Conservation (phyloP, 2,888 invertebrate genomes). For the Napeogenes sylphis region DNA sequence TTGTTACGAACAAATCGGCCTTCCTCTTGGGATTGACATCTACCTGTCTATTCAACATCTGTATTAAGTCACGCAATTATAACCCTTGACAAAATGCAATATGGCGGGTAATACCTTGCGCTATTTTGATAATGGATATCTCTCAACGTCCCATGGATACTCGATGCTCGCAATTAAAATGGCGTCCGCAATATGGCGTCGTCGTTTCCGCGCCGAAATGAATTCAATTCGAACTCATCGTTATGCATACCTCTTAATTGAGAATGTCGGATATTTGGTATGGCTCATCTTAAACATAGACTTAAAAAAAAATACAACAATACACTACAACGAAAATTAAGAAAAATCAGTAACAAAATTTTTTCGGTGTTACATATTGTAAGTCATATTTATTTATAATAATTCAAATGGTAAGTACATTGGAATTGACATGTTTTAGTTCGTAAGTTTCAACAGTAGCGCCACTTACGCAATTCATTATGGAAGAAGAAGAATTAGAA, state of each 20-base stretch:
- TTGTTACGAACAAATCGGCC: slow-evolving; percentile 26
- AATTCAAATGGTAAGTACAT: too few relatives aligned
- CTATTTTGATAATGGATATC: slow-evolving; percentile 19
- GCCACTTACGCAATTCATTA: too few relatives aligned
- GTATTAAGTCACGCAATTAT: slow-evolving; percentile 13
- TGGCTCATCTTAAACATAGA: neutral
- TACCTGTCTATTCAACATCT: slow-evolving; percentile 14
- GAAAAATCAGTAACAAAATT: too few relatives aligned
- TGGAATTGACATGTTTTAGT: too few relatives aligned
- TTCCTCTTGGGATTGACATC: slow-evolving; percentile 27
- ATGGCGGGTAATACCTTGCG: slow-evolving; percentile 14
- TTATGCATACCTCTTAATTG: slow-evolving; percentile 41
- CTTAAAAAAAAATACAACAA: neutral
- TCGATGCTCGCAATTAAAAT: slow-evolving; percentile 32
- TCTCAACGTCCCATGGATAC: slow-evolving; percentile 28
- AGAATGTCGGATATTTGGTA: slow-evolving; percentile 25
- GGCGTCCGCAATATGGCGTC: slow-evolving; percentile 31
- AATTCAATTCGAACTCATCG: slow-evolving; percentile 37
- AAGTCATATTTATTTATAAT: too few relatives aligned
- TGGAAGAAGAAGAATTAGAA: too few relatives aligned
- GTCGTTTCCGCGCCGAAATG: slow-evolving; percentile 26
- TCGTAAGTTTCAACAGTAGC: too few relatives aligned
- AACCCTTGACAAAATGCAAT: slow-evolving; percentile 12
- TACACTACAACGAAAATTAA: too few relatives aligned
- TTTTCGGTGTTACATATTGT: too few relatives aligned